These are phyloP conservation scores for Strigamia maritima DNA, from an alignment of 2,888 invertebrate species.

Conservation along the genomic window DNA sequence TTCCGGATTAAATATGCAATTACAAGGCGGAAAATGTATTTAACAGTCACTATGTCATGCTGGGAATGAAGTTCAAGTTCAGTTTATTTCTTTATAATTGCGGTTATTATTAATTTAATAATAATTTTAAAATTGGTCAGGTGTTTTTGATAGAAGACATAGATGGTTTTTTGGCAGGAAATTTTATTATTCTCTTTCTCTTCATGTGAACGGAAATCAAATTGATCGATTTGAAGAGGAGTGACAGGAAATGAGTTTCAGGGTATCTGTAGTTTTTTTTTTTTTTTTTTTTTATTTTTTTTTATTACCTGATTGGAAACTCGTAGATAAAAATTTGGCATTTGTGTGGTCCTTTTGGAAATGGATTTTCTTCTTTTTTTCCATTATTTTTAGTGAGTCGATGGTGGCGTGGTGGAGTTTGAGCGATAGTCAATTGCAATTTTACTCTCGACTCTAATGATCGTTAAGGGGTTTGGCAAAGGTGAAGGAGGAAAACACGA, in stretches of 20 bases:
- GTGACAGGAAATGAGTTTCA: slow-evolving; percentile 30
- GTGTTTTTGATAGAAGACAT: not conserved
- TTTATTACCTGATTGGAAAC: slow-evolving; percentile 28
- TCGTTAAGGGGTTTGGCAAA: slow-evolving; percentile 27
- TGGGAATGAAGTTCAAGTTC: too few species aligned
- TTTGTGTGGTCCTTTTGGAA: slow-evolving; percentile 10
- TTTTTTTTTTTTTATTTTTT: too few species aligned
- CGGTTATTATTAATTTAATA: not conserved
- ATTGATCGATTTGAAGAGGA: slow-evolving; percentile 23
- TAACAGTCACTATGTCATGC: too few species aligned
- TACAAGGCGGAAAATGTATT: too few species aligned
- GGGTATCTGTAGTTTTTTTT: not conserved
- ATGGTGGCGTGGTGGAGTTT: not conserved
- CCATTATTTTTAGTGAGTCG: not conserved
- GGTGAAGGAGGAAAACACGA: slow-evolving; percentile 14
- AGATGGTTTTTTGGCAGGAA: not conserved
- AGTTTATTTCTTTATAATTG: not conserved
- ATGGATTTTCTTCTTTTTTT: not conserved
- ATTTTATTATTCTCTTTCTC: slow-evolving; percentile 19
- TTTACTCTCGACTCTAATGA: slow-evolving; percentile 30
- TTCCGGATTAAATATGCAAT: too few species aligned
- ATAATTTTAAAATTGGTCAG: not conserved
- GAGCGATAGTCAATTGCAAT: slow-evolving; percentile 29
- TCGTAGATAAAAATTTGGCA: slow-evolving; percentile 11
- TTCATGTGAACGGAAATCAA: slow-evolving; percentile 30